These are phyloP conservation scores for Acropora yongei DNA, from an alignment of 64 coral and sea anemone species.

Conservation along the genomic window DNA sequence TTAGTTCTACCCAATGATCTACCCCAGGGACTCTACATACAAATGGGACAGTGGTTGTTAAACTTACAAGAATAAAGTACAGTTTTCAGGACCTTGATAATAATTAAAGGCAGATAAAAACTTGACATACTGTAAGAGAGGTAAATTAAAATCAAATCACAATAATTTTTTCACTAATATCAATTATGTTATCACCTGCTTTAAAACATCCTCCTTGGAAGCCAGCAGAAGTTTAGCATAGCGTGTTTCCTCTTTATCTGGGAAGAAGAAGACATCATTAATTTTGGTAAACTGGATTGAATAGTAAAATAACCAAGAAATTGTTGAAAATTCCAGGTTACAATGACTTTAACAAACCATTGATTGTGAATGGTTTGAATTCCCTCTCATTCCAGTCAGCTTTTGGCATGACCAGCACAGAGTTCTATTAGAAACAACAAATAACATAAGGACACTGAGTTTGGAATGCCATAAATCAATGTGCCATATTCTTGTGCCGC, in stretches of 20 bases:
- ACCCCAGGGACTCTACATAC: no score
- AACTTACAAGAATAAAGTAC: no score
- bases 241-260: conserved; percentile 78
- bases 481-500: no score
- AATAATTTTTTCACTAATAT: not conserved
- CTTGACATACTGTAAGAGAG: no score
- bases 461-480: no score
- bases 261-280: not conserved
- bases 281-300: not conserved
- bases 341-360: conserved; percentile 51
- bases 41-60: no score
- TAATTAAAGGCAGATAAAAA: no score
- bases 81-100: no score
- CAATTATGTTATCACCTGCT: conserved; percentile 60
- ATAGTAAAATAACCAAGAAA: not conserved
- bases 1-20: no score
- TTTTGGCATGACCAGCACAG: conserved; percentile 79
- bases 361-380: conserved; percentile 70
- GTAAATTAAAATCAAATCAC: no score
- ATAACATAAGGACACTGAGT: not conserved
- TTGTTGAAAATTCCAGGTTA: not conserved
- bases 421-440: conserved; percentile 51
- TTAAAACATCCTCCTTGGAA: conserved; percentile 79
- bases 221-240: conserved; percentile 93
- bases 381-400: conserved; percentile 88